A percentile compares a stretch with the other conserved stretches of the same genome.
These are phyloP conservation scores for Electrophaes corylata DNA, from an alignment of 2,888 invertebrate species.

Conservation along the genomic window DNA sequence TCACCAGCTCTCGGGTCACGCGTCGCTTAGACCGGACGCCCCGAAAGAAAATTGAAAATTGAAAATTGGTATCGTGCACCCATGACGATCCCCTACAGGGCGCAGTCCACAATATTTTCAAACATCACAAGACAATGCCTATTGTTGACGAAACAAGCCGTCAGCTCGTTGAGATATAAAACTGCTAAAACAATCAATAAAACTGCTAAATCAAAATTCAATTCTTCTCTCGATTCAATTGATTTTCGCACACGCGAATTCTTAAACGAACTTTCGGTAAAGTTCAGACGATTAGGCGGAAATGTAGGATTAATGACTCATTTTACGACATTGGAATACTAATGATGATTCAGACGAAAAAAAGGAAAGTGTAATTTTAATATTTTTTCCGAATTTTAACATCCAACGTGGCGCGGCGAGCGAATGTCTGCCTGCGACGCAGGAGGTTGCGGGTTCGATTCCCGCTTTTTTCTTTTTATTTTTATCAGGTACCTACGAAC, in stretches of 20 bases:
- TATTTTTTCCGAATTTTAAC: too few relatives aligned
- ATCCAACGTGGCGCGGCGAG: too few relatives aligned
- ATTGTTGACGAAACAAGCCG: constrained; percentile 69
- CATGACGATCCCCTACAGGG: constrained; percentile 40
- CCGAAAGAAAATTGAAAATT: too few relatives aligned
- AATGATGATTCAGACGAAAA: too few relatives aligned
- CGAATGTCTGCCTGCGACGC: too few relatives aligned
- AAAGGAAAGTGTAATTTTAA: too few relatives aligned
- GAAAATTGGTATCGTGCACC: background rate
- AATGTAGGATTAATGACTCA: constrained; percentile 4
- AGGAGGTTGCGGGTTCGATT: too few relatives aligned
- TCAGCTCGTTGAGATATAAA: constrained; percentile 67
- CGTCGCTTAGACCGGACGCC: too few relatives aligned
- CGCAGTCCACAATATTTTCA: constrained; percentile 67
- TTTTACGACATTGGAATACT: too few relatives aligned
- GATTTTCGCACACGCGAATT: constrained; percentile 47
- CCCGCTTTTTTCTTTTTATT: too few relatives aligned
- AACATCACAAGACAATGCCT: constrained; percentile 71
- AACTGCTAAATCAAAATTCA: constrained; percentile 53
- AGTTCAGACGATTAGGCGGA: constrained; percentile 10
- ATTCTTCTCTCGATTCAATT: constrained; percentile 64
- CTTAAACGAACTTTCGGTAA: constrained; percentile 25
- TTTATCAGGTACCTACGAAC: too few relatives aligned
- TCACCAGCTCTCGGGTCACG: too few relatives aligned
- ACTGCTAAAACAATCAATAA: constrained; percentile 51